Evolutionary conservation across 2,113 vertebrate genomes (phyloP).

Genomic region (Alectura lathami): DNA sequence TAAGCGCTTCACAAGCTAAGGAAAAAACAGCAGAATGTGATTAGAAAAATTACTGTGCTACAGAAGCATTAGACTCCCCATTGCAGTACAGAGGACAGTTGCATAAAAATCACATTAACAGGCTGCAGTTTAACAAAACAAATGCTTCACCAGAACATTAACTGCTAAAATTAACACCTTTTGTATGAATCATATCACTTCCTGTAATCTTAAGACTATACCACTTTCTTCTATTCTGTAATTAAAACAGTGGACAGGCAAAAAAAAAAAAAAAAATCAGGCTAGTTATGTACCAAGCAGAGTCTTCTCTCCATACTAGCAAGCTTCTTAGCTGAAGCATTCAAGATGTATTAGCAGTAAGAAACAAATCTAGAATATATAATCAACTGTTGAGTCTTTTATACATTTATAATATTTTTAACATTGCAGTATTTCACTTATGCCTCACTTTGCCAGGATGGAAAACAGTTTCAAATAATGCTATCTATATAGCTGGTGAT

Average conservation of each 20-base stretch:
- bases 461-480: background rate
- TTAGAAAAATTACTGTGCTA: background rate
- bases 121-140: background rate
- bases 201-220: background rate
- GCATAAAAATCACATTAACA: background rate
- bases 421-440: background rate
- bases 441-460: background rate
- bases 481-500: background rate
- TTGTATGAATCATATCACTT: background rate
- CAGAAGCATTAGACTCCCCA: background rate
- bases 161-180: background rate
- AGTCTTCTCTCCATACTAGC: background rate
- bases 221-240: background rate
- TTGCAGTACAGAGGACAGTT: background rate
- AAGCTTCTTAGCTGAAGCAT: background rate
- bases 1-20: slow-evolving; percentile 93
- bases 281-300: background rate
- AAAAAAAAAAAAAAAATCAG: background rate
- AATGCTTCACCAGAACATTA: background rate
- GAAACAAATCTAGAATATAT: background rate
- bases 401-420: background rate
- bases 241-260: background rate
- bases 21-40: background rate
- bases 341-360: background rate
- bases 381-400: background rate